Conservation (phyloP, 2,888 invertebrate species). For the Plebejus anna region DNA sequence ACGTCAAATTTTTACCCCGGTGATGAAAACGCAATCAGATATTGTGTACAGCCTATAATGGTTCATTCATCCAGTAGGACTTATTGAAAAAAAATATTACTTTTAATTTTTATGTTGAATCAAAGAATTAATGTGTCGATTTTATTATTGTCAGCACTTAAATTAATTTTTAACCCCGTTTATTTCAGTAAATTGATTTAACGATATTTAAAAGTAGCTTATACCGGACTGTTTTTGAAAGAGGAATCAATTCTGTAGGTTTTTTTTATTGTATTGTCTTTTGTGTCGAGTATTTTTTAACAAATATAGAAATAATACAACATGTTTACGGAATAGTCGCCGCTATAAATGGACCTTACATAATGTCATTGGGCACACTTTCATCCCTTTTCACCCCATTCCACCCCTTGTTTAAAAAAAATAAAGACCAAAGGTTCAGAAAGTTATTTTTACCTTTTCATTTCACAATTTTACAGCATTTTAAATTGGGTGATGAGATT, state of each 20-base stretch:
- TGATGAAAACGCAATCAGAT: not conserved
- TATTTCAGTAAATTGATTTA: not conserved
- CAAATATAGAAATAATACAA: constrained; percentile 51
- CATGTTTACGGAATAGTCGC: constrained; percentile 67
- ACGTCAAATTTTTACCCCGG: not conserved
- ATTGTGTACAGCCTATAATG: no score
- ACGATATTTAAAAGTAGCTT: not conserved
- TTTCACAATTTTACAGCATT: not conserved
- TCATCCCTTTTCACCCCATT: not conserved
- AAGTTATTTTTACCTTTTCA: not conserved
- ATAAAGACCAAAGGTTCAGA: not conserved
- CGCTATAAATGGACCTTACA: constrained; percentile 49
- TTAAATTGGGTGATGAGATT: not conserved
- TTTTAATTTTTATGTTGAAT: not conserved
- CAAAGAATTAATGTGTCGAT: not conserved
- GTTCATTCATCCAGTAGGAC: no score
- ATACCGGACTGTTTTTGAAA: not conserved
- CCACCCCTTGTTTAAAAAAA: not conserved
- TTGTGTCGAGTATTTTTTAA: not conserved
- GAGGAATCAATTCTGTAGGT: not conserved
- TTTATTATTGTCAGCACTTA: not conserved
- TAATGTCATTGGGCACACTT: constrained; percentile 31
- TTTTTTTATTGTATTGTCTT: not conserved
- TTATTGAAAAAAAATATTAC: no score
- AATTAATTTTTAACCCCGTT: not conserved